Conservation (phyloP, 2,797 vertebrate species). For the Phataginus tetradactyla region DNA sequence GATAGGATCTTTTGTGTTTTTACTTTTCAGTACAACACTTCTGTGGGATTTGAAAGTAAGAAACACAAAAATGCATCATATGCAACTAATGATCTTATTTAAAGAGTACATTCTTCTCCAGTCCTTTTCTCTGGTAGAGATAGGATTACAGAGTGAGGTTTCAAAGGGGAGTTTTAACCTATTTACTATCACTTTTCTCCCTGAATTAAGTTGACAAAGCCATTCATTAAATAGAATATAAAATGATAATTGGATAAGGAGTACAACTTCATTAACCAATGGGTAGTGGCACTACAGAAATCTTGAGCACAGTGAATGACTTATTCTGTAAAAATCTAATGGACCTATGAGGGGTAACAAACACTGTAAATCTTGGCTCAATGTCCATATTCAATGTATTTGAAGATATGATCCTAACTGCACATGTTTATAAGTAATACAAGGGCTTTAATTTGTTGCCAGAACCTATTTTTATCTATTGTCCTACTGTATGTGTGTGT, state of each 20-base stretch:
- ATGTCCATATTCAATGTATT: background rate
- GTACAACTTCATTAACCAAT: background rate
- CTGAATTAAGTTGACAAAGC: constrained; percentile 58
- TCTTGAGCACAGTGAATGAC: background rate
- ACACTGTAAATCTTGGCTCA: background rate
- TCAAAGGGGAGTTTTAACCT: constrained; percentile 49
- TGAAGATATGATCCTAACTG: background rate
- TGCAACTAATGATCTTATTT: constrained; percentile 24
- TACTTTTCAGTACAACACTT: constrained; percentile 39
- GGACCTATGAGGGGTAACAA: background rate
- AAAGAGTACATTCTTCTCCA: background rate
- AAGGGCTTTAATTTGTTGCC: background rate
- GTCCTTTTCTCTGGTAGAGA: background rate
- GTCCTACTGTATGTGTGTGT: background rate
- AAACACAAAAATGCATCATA: background rate
- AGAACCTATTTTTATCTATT: background rate
- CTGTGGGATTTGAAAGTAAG: constrained; percentile 14
- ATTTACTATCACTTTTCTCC: background rate
- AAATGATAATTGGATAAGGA: constrained; percentile 3
- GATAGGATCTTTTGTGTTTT: background rate
- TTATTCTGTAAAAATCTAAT: background rate
- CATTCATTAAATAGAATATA: background rate
- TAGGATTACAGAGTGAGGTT: background rate
- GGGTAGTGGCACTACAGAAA: background rate
- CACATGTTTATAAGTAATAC: background rate